Evolutionary conservation across 2,113 vertebrate species (phyloP), one percentile per base, ranked within the genome.

Genomic region (Tenrec ecaudatus): DNA sequence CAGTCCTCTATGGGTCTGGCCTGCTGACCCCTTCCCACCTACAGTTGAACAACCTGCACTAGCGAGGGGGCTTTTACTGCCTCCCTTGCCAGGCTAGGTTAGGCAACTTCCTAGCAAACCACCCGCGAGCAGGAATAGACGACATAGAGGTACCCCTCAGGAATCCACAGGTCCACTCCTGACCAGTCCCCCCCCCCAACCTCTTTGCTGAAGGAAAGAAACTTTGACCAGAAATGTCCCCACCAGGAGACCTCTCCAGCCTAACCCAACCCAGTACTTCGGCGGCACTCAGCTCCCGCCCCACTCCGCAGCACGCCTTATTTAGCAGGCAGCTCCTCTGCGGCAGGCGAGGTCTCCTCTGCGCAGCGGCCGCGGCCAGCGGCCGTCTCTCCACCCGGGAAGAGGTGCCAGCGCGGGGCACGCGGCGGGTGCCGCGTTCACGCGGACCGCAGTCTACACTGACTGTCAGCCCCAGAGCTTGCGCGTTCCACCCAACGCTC

Each of bases 1-100:
- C 76, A 38, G 68, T 95, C 92, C 36, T 91, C 93, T 92, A 81
- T 53, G 82, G 12, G 87, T 73, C 58, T 38, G 83, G 93, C 78
- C 29, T 58, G 83, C 92, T 76, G 94, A 87, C 95, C 86, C 73
- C 82, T 96, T 95, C 95, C 68, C 58, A 64, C 96, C 95, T 92
- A 95, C 91, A 43, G 97, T 76, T 96, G 89, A 82, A 95, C 95
- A 93, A 96, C 80, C 93, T 84, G 64, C 69, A 93, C 43, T 3
- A 81, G 93, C 57, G 9, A 58, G 94, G 89, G 43, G 68, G 25
- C 2, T 93, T 96, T 95, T 89, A 58, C 93, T 90, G 75, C 91
- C 90, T 94, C 53, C 88, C 89, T 87, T 69, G 80, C 75, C 22
- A 71, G 92, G 91, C 95, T 95, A 89, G 94, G 84, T 95, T 78